Evolutionary conservation across 2,113 vertebrate species (phyloP), one percentile per base, ranked within the genome.

Genomic region (Genyomyrus donnyi): DNA sequence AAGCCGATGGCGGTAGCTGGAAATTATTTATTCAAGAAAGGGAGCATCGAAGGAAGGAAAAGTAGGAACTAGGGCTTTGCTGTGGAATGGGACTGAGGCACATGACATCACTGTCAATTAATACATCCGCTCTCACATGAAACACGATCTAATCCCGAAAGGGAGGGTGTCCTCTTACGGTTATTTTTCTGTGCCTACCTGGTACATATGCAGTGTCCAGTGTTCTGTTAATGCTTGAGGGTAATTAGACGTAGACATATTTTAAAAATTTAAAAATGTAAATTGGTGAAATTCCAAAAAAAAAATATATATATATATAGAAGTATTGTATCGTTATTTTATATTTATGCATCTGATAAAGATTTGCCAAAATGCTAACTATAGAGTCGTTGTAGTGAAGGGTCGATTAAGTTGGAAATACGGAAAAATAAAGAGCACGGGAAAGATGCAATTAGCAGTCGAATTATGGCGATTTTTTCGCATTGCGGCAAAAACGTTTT

Each of bases 1-100:
- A 93, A 93, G 91, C 85, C 88, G 93, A 58, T 87, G 95, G 95
- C 92, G 95, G 95, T 94, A 93, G 94, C 94, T 94, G 91, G 92
- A 93, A 93, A 93, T 95, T 94, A 95, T 95, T 95, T 95, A 96
- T 96, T 94, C 94, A 93, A 92, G 93, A 92, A 91, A 92, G 92
- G 50, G 48, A 86, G 48, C 46, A 88, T 3, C 15, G 89, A 70
- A 42, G 50, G n/a, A 91, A 87, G 92, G 77, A 90, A 89, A 89
- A 58, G 49, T 46, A 84, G 31, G 89, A 58, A 48, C 80, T 24
- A 24, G 46, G n/a, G 50, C 39, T 62, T 58, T 74, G 87, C 50
- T 56, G 87, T 17, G 49, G 50, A 53, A 84, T 58, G 21, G 11
- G 10, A 45, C 13, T 35, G 50, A 52, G 3, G 13, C 52, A 49